phyloP scores from a whole-genome alignment of 2,113 vertebrate species.

The Elephas maximus region DNA sequence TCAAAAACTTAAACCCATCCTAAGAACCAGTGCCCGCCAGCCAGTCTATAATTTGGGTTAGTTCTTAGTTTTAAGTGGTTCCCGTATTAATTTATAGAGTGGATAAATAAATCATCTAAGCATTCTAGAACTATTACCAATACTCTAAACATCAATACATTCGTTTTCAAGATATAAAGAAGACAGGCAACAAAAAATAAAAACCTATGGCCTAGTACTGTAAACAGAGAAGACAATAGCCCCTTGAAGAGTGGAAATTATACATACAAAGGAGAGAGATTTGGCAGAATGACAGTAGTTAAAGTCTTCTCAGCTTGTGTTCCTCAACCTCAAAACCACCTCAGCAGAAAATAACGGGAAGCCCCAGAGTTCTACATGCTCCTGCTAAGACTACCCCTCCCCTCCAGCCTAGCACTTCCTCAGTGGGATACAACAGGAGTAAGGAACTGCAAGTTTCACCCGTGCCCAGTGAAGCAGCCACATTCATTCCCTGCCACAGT shows the following conservation, averaged over 20 bases:
- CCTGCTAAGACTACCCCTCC: neutral
- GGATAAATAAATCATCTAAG: conserved; percentile 33
- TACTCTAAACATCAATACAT: conserved; percentile 26
- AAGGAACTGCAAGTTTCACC: neutral
- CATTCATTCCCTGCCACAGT: neutral
- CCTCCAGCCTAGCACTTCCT: neutral
- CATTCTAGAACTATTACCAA: conserved; percentile 8
- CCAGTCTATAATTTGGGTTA: conserved; percentile 2
- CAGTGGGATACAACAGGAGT: neutral
- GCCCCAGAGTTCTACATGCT: neutral
- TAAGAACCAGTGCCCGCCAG: neutral
- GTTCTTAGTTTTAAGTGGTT: conserved; percentile 32
- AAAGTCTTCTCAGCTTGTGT: conserved; percentile 18
- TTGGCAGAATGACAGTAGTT: conserved; percentile 16
- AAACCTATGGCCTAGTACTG: neutral
- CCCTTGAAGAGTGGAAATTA: conserved; percentile 5
- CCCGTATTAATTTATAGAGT: conserved; percentile 51
- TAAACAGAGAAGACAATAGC: conserved; percentile 13
- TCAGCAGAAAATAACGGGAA: conserved; percentile 30
- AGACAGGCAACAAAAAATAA: conserved; percentile 39
- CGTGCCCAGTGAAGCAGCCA: neutral
- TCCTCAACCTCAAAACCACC: conserved; percentile 22
- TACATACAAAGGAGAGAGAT: neutral
- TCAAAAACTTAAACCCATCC: conserved; percentile 28
- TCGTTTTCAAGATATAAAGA: conserved; percentile 36